A percentile compares a stretch with the other conserved stretches of the same genome.
These are phyloP conservation scores for Myrmecobius fasciatus DNA, from an alignment of 2,113 vertebrate genomes.

Conservation along the genomic window DNA sequence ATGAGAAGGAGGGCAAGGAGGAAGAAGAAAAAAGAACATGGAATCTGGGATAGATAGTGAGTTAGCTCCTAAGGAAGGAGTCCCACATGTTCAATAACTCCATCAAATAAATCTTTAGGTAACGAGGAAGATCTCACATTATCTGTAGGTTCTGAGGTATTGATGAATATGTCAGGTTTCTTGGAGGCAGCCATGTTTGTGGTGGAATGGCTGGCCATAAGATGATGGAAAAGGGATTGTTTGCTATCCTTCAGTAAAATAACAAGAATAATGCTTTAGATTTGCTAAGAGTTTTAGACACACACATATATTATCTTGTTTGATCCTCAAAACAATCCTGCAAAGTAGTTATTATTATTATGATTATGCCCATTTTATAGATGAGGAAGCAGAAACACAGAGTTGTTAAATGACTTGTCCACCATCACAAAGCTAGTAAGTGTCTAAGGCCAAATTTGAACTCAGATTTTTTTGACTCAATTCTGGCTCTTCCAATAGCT, in stretches of 20 bases:
- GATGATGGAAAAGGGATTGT: background rate
- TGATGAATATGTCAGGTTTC: background rate
- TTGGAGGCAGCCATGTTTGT: background rate
- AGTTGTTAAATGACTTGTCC: background rate
- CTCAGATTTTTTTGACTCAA: background rate
- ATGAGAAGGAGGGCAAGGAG: background rate
- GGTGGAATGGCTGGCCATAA: background rate
- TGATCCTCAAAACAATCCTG: background rate
- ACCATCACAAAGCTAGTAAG: background rate
- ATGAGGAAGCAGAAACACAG: background rate
- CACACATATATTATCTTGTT: background rate
- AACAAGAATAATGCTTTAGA: background rate
- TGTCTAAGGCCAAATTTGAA: background rate
- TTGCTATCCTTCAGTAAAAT: background rate
- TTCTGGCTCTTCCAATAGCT: background rate
- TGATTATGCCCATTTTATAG: background rate
- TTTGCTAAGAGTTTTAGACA: background rate
- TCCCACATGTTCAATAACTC: background rate
- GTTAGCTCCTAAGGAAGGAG: background rate
- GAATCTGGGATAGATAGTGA: background rate
- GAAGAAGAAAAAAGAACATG: background rate
- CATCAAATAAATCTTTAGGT: background rate
- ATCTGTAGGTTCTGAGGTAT: background rate
- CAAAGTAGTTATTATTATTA: background rate
- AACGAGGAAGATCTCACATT: background rate